Evolutionary conservation across 2,113 vertebrate genomes (phyloP).

Genomic region (Stomatorhinus ivindoensis): DNA sequence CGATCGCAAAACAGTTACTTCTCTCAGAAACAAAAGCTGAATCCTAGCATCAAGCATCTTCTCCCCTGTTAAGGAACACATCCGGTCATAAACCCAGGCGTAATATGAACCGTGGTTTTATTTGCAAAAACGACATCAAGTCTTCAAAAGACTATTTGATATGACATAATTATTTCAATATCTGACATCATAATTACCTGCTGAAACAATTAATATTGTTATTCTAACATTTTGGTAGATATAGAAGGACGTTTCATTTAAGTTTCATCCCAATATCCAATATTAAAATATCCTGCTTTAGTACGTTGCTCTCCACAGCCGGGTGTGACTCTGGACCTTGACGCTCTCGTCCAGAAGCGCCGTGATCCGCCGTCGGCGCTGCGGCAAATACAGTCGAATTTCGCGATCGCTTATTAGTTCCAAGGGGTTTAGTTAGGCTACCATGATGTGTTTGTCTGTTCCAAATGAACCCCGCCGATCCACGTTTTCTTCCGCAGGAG

Average conservation of each 20-base stretch:
- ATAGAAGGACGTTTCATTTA: not conserved
- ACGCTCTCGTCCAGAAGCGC: not conserved
- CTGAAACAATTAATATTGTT: not conserved
- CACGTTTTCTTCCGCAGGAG: not conserved
- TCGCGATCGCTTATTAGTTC: not conserved
- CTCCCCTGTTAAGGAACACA: not conserved
- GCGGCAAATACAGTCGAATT: not conserved
- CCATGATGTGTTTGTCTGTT: not conserved
- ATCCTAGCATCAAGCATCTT: not conserved
- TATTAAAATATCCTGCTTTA: not conserved
- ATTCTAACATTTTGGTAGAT: conserved; percentile 5
- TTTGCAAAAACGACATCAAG: conserved; percentile 13
- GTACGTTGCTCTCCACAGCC: not conserved
- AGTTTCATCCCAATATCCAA: not conserved
- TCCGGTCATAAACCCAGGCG: not conserved
- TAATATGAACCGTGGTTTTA: conserved; percentile 7
- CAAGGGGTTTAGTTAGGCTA: not conserved
- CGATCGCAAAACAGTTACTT: not conserved
- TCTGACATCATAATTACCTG: not conserved
- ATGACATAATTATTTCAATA: conserved; percentile 10
- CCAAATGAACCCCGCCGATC: not conserved
- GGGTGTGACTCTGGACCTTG: too few relatives aligned
- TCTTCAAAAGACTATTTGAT: conserved; percentile 1
- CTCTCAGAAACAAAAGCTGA: not conserved
- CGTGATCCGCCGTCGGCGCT: not conserved